phyloP scores from a whole-genome alignment of 2,888 invertebrate genomes.

The Octonoba sinensis region DNA sequence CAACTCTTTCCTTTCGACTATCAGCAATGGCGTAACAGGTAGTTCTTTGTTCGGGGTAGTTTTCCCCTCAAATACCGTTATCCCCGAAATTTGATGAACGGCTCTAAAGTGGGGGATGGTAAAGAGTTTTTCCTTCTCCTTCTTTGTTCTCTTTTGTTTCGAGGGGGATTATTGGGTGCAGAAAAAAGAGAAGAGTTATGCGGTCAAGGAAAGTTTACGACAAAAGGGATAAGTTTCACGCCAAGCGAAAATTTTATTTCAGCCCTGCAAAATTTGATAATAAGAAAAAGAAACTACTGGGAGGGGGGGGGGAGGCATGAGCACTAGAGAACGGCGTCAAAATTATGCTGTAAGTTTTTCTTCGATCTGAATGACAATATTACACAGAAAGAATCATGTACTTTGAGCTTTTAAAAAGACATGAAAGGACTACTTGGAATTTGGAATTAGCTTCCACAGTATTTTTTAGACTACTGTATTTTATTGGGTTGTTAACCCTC shows the following conservation, averaged over 20 bases:
- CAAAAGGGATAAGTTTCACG: conserved; percentile 1
- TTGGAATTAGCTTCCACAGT: too few relatives aligned
- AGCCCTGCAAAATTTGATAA: not conserved
- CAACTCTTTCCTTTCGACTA: conserved; percentile 27
- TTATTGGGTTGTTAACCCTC: too few relatives aligned
- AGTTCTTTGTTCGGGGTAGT: conserved; percentile 32
- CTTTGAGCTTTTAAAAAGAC: too few relatives aligned
- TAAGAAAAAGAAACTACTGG: not conserved
- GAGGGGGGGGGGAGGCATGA: too few relatives aligned
- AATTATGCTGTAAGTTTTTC: too few relatives aligned
- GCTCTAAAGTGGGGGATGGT: conserved; percentile 18
- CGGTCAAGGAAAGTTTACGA: conserved; percentile 52
- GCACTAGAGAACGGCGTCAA: too few relatives aligned
- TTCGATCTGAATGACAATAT: too few relatives aligned
- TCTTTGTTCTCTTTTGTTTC: conserved; percentile 34
- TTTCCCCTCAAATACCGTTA: conserved; percentile 33
- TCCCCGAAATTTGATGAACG: conserved; percentile 34
- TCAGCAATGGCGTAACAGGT: conserved; percentile 50
- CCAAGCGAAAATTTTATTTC: not conserved
- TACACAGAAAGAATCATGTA: too few relatives aligned
- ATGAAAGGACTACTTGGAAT: too few relatives aligned
- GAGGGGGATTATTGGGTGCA: conserved; percentile 16
- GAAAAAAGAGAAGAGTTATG: conserved; percentile 51
- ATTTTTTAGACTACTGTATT: too few relatives aligned
- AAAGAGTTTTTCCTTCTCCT: conserved; percentile 27